These are phyloP conservation scores for Polydrusus tereticollis DNA, from an alignment of 2,888 invertebrate genomes.

Conservation along the genomic window DNA sequence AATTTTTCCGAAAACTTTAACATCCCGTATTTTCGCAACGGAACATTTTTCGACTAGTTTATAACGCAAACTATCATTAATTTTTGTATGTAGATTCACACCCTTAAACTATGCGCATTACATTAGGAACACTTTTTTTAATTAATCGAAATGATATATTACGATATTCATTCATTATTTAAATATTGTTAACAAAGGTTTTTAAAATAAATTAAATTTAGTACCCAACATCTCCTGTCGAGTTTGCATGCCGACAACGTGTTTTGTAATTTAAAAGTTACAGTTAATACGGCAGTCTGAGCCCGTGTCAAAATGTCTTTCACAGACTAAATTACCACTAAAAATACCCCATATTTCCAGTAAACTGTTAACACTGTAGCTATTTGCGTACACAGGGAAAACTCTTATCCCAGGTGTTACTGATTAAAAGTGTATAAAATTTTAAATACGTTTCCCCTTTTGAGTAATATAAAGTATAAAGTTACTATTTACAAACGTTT, in stretches of 20 bases:
- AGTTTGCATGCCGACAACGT: constrained; percentile 22
- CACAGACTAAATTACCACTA: constrained; percentile 30
- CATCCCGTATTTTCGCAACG: too few species aligned
- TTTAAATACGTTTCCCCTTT: constrained; percentile 27
- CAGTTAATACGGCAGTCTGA: constrained; percentile 18
- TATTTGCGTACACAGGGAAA: constrained; percentile 22
- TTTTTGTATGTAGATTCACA: too few species aligned
- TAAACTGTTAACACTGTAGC: constrained; percentile 15
- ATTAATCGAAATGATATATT: too few species aligned
- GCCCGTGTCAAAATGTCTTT: constrained; percentile 24
- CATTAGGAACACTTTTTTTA: too few species aligned
- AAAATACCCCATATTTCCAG: constrained; percentile 34
- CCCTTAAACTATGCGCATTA: too few species aligned
- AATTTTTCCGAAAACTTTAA: too few species aligned
- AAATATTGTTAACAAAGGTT: background rate
- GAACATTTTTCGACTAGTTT: too few species aligned
- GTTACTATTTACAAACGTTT: constrained; percentile 31
- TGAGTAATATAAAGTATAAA: constrained; percentile 20
- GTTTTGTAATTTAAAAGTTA: constrained; percentile 29
- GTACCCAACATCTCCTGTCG: background rate
- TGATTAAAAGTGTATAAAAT: constrained; percentile 26
- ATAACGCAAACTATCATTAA: too few species aligned
- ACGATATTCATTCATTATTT: too few species aligned
- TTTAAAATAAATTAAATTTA: background rate
- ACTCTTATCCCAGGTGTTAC: constrained; percentile 26